Evolutionary conservation across 2,888 invertebrate species (phyloP), one percentile per base, ranked within the genome.

Genomic region (Pachymerium ferrugineum): DNA sequence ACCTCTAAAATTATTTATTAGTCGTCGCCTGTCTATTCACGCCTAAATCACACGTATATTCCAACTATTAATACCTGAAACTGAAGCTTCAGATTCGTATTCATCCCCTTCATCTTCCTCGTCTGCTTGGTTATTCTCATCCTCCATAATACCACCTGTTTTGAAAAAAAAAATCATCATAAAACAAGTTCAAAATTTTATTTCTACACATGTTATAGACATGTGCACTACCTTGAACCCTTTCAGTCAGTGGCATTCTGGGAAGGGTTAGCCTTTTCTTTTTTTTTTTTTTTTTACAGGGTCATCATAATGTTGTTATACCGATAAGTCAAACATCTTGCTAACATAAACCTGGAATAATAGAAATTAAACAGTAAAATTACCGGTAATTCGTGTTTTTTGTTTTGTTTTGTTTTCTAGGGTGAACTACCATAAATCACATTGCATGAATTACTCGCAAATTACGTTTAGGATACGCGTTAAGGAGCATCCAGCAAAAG

Each of bases 221-320:
- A 6, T 38, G 38, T 38, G 38, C 38, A 38, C 62, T 62, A 62
- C 62, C 62, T 62, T 62, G 62, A 28, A 62, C 28, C 28, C 22
- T 25, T 25, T 62, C 62, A 62, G 62, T 62, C 62, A 62, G 19
- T 62, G 62, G 62, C 62, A 62, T 62, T 62, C 62, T 62, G 22
- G 62, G 62, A 28, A 62, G 28, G 22, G 5, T 62, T 62, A 6
- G 38, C 38, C 38, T 38, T 38, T 38, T n/a, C n/a, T n/a, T n/a
- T n/a, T n/a, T n/a, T n/a, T n/a, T n/a, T n/a, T n/a, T n/a, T n/a
- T 38, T 38, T 38, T 38, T 38, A 38, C 38, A 38, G 14, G 38
- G 38, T 38, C 38, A 38, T 38, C n/a, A n/a, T n/a, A n/a, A n/a
- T n/a, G n/a, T n/a, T n/a, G n/a, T n/a, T n/a, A n/a, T n/a, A n/a